A percentile compares a stretch with the other conserved stretches of the same genome.
Evolutionary conservation across 1,140 invertebrate genomes (phyloP).

Genomic region (Sitobion miscanthi): DNA sequence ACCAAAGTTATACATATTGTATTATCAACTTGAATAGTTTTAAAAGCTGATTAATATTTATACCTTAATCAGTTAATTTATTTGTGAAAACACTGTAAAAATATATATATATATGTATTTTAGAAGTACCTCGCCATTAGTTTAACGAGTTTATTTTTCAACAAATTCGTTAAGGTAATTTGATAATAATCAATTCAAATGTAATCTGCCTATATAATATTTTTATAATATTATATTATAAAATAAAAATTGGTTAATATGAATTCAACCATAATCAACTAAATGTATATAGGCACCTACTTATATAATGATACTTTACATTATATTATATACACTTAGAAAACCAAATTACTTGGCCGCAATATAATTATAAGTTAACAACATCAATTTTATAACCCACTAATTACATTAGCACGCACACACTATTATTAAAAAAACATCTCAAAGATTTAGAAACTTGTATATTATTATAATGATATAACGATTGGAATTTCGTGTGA

Average conservation of each 20-base stretch:
- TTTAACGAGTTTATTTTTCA: slow-evolving; percentile 38
- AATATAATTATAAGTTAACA: slow-evolving; percentile 9
- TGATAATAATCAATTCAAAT: slow-evolving; percentile 19
- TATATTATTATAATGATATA: not conserved
- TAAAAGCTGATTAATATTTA: slow-evolving; percentile 44
- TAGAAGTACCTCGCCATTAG: slow-evolving; percentile 10
- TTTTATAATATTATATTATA: not conserved
- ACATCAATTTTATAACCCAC: not conserved
- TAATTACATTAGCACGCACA: slow-evolving; percentile 15
- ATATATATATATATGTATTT: not conserved
- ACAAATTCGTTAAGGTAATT: not conserved
- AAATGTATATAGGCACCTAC: not conserved
- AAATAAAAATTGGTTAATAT: not conserved
- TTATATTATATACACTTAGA: not conserved
- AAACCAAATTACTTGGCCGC: not conserved
- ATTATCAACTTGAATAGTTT: not conserved
- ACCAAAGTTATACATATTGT: not conserved
- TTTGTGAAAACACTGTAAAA: not conserved
- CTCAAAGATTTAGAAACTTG: not conserved
- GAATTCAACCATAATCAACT: not conserved
- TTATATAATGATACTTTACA: not conserved
- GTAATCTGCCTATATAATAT: not conserved
- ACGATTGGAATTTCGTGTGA: not conserved
- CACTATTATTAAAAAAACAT: not conserved
- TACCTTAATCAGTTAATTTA: slow-evolving; percentile 41